phyloP scores from a whole-genome alignment of 2,113 vertebrate species.

The Oryzias javanicus region DNA sequence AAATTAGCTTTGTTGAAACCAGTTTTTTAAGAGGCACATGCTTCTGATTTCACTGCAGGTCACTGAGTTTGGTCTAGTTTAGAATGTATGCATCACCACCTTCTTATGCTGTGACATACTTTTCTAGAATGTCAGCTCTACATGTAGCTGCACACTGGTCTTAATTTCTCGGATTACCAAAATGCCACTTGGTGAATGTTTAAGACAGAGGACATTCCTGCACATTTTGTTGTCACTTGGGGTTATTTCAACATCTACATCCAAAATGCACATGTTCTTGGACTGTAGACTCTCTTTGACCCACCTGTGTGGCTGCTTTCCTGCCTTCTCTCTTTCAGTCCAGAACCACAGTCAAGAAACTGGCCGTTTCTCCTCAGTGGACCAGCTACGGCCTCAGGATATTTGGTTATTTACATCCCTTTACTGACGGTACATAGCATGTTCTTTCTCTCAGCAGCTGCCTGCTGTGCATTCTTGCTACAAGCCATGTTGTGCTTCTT shows the following conservation, averaged over 20 bases:
- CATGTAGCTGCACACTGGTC: too few species aligned
- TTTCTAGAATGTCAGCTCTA: too few species aligned
- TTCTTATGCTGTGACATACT: too few species aligned
- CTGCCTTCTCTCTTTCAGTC: constrained; percentile 65
- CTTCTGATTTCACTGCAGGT: too few species aligned
- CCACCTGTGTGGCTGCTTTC: constrained; percentile 10
- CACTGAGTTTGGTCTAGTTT: too few species aligned
- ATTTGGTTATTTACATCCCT: constrained; percentile 93
- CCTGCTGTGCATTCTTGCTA: neutral
- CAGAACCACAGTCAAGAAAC: constrained; percentile 84
- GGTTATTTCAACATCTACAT: constrained; percentile 35
- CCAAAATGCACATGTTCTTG: constrained; percentile 19
- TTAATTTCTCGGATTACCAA: too few species aligned
- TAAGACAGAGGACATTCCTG: neutral
- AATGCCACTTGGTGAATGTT: too few species aligned
- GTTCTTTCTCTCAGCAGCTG: neutral
- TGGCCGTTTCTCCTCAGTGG: constrained; percentile 88
- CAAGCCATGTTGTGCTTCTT: neutral
- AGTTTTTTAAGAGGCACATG: neutral
- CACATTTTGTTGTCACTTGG: constrained; percentile 10
- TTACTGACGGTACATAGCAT: constrained; percentile 73
- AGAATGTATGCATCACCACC: too few species aligned
- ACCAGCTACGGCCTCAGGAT: constrained; percentile 92
- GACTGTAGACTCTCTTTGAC: constrained; percentile 15
- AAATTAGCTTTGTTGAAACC: neutral